phyloP scores from a whole-genome alignment of 2,113 vertebrate species.

The Tychaedon coryphoeus region DNA sequence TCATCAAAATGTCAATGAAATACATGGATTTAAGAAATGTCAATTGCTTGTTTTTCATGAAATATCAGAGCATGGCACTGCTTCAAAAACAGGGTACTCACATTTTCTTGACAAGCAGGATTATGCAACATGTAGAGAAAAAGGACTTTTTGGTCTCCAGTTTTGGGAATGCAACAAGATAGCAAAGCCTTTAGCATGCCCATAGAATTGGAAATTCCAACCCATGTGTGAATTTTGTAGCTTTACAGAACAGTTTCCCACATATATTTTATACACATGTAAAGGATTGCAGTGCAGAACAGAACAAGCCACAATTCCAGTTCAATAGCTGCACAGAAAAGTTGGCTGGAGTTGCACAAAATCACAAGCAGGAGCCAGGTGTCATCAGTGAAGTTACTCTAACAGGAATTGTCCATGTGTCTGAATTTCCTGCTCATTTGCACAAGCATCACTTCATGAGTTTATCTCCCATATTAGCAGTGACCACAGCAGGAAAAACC shows the following conservation, averaged over 20 bases:
- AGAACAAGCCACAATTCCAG: not conserved
- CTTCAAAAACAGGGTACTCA: not conserved
- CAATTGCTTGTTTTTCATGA: slow-evolving; percentile 20
- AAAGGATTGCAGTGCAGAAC: not conserved
- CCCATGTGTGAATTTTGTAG: not conserved
- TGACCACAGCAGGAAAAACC: not conserved
- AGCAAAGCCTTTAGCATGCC: not conserved
- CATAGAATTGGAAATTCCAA: not conserved
- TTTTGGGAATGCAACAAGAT: not conserved
- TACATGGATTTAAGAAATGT: slow-evolving; percentile 19
- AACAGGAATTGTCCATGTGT: accelerated
- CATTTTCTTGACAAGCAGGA: not conserved
- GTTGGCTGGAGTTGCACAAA: not conserved
- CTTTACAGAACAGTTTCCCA: not conserved
- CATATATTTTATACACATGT: not conserved
- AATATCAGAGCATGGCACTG: not conserved
- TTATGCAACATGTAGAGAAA: not conserved
- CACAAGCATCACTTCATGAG: not conserved
- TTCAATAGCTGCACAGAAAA: not conserved
- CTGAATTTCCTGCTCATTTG: not conserved
- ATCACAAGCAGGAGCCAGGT: not conserved
- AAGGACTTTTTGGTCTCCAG: not conserved
- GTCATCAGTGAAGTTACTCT: not conserved
- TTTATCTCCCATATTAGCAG: not conserved
- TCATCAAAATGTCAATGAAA: slow-evolving; percentile 43